Base-by-base conservation (phyloP, 2,888 invertebrate species). In the Eurois occulta region DNA sequence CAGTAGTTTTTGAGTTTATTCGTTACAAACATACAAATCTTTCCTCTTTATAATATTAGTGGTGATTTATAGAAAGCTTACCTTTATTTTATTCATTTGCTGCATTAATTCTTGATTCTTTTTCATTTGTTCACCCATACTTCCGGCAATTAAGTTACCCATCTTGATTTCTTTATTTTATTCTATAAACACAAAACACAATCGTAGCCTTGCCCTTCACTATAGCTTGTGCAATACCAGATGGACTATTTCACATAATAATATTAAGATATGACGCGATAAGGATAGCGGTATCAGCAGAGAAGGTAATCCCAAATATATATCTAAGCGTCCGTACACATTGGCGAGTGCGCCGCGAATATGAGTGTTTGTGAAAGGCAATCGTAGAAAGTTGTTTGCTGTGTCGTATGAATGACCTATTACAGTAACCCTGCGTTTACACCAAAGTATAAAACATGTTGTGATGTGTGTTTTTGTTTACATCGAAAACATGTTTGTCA, bases 101-200 rank as follows among this genome's bases (percentile, higher is more conserved):
- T 48, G 48, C 75, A 75, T 75, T 8, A 62, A 11, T 41, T 75
- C 75, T 24, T 75, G 75, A 72, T 75, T 75, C 48, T 75, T 75
- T 10, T 75, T 75, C 38, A 72, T 46, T 28, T 75, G 73, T 1
- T 62, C 72, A 0, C 28, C 73, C 46, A 75, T 41, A 24, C 75
- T 18, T 1, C 75, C 75, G 6, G 75, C 28, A 8, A 75, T 38
- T 11, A 75, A 43, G 18, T 75, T 75, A 0, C 75, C 75, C 75
- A 75, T 75, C 18, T 62, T 62, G 11, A n/a, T 1, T 2, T 24
- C 7, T 38, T n/a, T 13, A 28, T 43, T 68, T n/a, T 32, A 43
- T 32, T 18, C 41, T 41, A 28, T 18, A 11, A 32, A 32, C n/a
- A 55, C 72, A 72, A 60, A 72, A 74, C 72, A 72, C 73, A 24